A percentile compares a stretch with the other conserved stretches of the same genome.
phyloP scores from a whole-genome alignment of 2,888 invertebrate genomes.

The Enoplolaimus lenunculus region DNA sequence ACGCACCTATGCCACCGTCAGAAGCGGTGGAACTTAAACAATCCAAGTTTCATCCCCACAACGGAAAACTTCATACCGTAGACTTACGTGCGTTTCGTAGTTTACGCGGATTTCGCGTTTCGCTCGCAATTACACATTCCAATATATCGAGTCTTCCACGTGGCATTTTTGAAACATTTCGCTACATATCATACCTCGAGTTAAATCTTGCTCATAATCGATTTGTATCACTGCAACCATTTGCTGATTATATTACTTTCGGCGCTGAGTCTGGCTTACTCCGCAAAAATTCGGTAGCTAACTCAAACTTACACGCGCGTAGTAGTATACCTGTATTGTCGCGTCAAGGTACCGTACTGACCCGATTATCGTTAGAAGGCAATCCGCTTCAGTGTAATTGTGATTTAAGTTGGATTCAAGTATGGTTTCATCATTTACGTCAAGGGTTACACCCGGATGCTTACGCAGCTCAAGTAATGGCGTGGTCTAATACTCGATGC shows the following conservation, averaged over 20 bases:
- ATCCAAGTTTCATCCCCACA: no score
- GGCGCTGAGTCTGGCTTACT: no score
- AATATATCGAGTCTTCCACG: conserved; percentile 7
- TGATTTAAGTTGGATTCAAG: conserved; percentile 17
- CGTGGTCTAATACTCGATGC: conserved; percentile 13
- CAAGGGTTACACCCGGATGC: conserved; percentile 8
- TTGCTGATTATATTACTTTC: no score
- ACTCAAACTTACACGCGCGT: neutral
- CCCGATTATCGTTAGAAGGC: conserved; percentile 13
- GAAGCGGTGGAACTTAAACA: neutral
- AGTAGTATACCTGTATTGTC: conserved; percentile 9
- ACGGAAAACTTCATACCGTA: neutral
- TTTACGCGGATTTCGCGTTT: conserved; percentile 15
- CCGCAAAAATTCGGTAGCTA: no score
- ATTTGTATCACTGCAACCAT: conserved; percentile 9
- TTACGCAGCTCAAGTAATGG: neutral
- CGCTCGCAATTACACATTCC: conserved; percentile 17
- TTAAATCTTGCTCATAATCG: conserved; percentile 21
- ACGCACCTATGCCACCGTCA: neutral
- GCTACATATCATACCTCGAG: conserved; percentile 15
- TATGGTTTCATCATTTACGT: conserved; percentile 18
- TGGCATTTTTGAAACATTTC: conserved; percentile 19
- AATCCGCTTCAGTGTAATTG: conserved; percentile 22
- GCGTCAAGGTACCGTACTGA: conserved; percentile 20
- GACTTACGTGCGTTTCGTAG: conserved; percentile 17